Conservation (phyloP, 2,113 vertebrate species). For the Apistogramma diplotaenia region DNA sequence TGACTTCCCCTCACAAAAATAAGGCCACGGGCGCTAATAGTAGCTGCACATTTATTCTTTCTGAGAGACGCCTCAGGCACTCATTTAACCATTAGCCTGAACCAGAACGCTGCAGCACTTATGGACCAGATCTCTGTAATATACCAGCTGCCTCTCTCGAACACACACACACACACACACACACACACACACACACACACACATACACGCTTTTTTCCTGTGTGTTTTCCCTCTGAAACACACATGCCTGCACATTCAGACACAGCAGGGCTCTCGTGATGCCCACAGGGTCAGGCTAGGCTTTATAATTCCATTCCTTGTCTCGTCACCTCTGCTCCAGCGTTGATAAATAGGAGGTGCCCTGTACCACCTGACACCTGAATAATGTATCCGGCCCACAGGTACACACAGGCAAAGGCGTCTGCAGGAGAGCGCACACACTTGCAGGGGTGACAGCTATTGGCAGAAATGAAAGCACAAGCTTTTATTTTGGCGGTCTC, state of each 20-base stretch:
- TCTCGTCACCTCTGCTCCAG: conserved; percentile 23
- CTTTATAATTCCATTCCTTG: conserved; percentile 38
- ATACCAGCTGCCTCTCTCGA: background rate
- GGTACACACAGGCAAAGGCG: background rate
- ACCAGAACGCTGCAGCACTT: conserved; percentile 12
- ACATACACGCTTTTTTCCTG: background rate
- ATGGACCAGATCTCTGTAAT: conserved; percentile 21
- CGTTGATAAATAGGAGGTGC: conserved; percentile 34
- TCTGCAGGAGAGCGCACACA: background rate
- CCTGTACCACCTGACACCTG: conserved; percentile 19
- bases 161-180: background rate
- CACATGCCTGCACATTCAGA: background rate
- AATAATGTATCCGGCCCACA: conserved; percentile 24
- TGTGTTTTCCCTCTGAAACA: background rate
- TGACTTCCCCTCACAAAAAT: background rate
- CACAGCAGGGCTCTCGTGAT: background rate
- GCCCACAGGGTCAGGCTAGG: background rate
- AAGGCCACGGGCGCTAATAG: background rate
- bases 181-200: background rate
- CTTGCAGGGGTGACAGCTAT: background rate
- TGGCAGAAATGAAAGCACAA: background rate
- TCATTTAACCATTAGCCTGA: conserved; percentile 9
- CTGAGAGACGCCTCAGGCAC: background rate
- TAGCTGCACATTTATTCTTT: background rate
- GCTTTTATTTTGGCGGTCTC: background rate